Evolutionary conservation across 1,140 invertebrate genomes (phyloP).

Genomic region (Sarcophaga peregrina): DNA sequence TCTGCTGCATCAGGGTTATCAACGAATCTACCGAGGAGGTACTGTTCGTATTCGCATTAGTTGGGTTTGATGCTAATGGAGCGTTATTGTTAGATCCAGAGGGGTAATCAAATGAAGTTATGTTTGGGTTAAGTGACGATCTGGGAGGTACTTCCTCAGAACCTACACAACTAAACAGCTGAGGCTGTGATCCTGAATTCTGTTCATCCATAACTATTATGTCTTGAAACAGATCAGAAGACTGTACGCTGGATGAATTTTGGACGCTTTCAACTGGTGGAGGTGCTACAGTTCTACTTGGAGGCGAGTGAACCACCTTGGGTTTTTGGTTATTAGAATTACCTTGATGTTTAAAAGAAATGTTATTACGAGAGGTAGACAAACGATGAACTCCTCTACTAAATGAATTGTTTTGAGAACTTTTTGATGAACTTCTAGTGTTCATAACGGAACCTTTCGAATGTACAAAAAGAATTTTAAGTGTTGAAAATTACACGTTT

Average conservation of each 20-base stretch:
- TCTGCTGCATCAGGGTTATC: not conserved
- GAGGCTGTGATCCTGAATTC: not conserved
- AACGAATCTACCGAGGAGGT: not conserved
- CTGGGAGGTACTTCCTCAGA: not conserved
- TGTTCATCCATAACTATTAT: not conserved
- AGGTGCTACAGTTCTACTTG: too few relatives aligned
- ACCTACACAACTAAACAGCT: not conserved
- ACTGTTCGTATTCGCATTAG: not conserved
- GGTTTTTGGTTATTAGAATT: not conserved
- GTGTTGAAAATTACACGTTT: too few relatives aligned
- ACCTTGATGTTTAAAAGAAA: not conserved
- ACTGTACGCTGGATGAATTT: not conserved
- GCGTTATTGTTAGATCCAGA: not conserved
- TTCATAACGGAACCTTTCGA: not conserved
- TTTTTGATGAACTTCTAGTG: not conserved
- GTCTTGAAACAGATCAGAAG: not conserved
- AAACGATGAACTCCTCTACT: not conserved
- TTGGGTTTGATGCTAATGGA: not conserved
- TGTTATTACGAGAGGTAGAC: not conserved
- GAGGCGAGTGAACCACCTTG: not conserved
- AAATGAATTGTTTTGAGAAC: not conserved
- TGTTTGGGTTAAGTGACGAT: not conserved
- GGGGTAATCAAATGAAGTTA: not conserved
- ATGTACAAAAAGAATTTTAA: too few relatives aligned
- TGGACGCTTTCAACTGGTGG: not conserved